A percentile compares a stretch with the other conserved stretches of the same genome.
These are phyloP conservation scores for Papilio demoleus DNA, from an alignment of 2,888 invertebrate genomes.

Conservation along the genomic window DNA sequence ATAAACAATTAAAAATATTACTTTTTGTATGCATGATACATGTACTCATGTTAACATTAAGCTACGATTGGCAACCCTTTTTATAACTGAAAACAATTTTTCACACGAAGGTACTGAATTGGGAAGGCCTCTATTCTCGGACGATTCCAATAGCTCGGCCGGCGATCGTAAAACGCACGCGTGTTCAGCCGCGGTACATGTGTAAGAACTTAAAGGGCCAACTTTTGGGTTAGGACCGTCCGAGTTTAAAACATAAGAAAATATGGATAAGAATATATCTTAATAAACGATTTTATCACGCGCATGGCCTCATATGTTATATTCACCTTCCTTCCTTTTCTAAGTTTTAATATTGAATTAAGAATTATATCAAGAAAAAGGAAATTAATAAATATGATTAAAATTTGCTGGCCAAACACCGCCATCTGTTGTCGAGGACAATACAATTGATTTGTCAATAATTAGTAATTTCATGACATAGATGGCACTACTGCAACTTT, in stretches of 20 bases:
- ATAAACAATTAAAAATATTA: too few species aligned
- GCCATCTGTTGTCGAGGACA: constrained; percentile 28
- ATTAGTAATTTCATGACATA: neutral
- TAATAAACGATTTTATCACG: neutral
- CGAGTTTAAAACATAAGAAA: constrained; percentile 56
- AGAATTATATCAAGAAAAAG: too few species aligned
- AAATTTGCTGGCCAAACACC: too few species aligned
- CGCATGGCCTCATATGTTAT: too few species aligned
- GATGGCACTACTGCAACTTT: constrained; percentile 27
- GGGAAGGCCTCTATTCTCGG: constrained; percentile 65
- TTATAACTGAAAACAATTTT: constrained; percentile 48
- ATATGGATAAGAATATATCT: constrained; percentile 53
- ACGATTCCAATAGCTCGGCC: constrained; percentile 71
- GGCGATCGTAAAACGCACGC: constrained; percentile 80
- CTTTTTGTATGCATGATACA: too few species aligned
- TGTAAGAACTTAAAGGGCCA: constrained; percentile 73
- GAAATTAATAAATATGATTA: neutral
- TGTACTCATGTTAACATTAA: neutral
- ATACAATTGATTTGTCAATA: neutral
- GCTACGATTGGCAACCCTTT: constrained; percentile 24
- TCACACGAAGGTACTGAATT: constrained; percentile 63
- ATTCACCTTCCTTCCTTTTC: too few species aligned
- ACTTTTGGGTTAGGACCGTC: constrained; percentile 77
- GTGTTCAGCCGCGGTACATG: constrained; percentile 74
- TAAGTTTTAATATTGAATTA: too few species aligned